Evolutionary conservation across 2,888 invertebrate species (phyloP), one percentile per base, ranked within the genome.

Genomic region (Notocelia uddmanniana): DNA sequence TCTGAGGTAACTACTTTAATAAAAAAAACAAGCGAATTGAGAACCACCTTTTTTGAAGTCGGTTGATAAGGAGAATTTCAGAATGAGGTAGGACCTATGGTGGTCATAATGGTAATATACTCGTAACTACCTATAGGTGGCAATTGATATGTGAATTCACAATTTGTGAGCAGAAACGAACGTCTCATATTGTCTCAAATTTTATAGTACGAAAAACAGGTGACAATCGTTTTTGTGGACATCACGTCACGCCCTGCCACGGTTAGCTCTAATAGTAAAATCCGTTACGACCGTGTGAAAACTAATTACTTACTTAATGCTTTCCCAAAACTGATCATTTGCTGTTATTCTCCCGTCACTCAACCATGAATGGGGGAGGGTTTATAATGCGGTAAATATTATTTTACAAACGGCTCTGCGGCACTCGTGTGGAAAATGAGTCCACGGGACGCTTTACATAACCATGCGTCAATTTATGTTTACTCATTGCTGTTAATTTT

Each of bases 341-440:
- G 81, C 77, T 81, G 82, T 84, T 83, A 82, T 86, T 84, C 86
- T 83, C 79, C 77, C 74, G 73, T 77, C 81, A 81, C 76, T 86
- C 79, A 82, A 82, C 81, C 89, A 81, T 89, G 80, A 76, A 67
- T 37, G 83, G 86, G 88, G 90, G 89, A 85, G 84, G 81, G 80
- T 80, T 82, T 85, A 85, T 87, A 87, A 87, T 85, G 90, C 81
- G 87, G 89, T 87, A 85, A 85, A 83, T 88, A 83, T 85, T 85
- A 87, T 85, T 88, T 85, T 85, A 73, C 84, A 86, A 90, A 90
- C 89, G 85, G 86, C 83, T 82, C 78, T 74, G 73, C 76, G 80
- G 73, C 83, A 84, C 79, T 88, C 81, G 86, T 76, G 87, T 85
- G 87, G 83, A 87, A 89, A 90, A 82, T 80, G 78, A 81, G 77